A percentile compares a stretch with the other conserved stretches of the same genome.
phyloP scores from a whole-genome alignment of 2,113 vertebrate species.

The Amphilophus citrinellus region DNA sequence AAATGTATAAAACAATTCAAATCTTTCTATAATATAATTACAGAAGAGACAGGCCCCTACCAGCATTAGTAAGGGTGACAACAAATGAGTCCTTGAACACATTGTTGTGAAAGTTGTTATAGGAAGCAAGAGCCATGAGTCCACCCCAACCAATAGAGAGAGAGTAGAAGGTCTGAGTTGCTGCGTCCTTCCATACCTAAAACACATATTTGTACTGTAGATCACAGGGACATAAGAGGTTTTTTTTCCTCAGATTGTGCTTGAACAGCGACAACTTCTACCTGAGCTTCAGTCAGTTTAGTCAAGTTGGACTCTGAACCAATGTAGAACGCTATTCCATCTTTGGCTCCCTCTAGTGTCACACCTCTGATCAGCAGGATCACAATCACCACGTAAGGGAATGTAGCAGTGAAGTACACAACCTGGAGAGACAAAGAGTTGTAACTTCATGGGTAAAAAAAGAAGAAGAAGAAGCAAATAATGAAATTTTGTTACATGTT shows the following conservation, averaged over 20 bases:
- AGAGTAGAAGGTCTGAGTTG: conserved; percentile 96
- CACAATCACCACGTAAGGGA: conserved; percentile 90
- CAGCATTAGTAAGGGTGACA: conserved; percentile 89
- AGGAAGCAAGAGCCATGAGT: conserved; percentile 91
- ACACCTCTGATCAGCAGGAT: conserved; percentile 90
- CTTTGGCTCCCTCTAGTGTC: conserved; percentile 90
- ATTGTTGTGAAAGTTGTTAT: conserved; percentile 96
- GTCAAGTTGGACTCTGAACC: conserved; percentile 90
- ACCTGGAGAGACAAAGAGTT: conserved; percentile 82
- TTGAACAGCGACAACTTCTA: conserved; percentile 45
- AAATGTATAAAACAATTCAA: background rate
- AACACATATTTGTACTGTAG: background rate
- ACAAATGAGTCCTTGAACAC: conserved; percentile 89
- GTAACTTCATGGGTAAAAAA: background rate
- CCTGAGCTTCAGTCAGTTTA: conserved; percentile 91
- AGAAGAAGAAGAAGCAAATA: background rate
- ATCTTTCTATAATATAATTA: background rate
- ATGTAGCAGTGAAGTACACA: conserved; percentile 95
- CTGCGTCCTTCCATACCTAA: conserved; percentile 97
- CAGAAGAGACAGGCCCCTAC: conserved; percentile 29
- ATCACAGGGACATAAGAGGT: background rate
- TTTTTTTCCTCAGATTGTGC: background rate
- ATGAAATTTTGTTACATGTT: background rate
- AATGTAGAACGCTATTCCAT: conserved; percentile 94
- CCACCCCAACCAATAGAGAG: conserved; percentile 92